Evolutionary conservation across 2,888 invertebrate species (phyloP).

Genomic region (Agrochola macilenta): DNA sequence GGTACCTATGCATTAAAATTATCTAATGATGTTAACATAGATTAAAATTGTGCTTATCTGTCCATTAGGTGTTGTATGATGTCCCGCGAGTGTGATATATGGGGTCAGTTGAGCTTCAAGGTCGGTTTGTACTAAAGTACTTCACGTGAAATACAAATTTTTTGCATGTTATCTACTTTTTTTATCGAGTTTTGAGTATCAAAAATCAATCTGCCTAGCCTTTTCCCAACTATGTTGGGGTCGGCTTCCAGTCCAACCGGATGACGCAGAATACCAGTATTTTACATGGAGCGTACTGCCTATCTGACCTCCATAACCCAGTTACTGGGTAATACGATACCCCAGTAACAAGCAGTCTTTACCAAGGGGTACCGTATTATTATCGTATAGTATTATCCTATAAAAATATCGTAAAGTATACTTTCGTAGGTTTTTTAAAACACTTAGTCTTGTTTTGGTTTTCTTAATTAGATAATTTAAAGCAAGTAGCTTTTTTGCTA

Average conservation of each 20-base stretch:
- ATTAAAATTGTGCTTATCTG: slow-evolving; percentile 43
- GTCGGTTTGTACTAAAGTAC: not conserved
- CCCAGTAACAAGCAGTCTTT: too few relatives aligned
- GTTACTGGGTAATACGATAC: too few relatives aligned
- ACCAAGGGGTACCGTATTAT: too few relatives aligned
- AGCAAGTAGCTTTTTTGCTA: not conserved
- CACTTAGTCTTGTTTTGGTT: not conserved
- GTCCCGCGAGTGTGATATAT: slow-evolving; percentile 1
- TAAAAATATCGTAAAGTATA: not conserved
- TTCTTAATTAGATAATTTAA: not conserved
- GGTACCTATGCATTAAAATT: slow-evolving; percentile 47
- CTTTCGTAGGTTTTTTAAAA: not conserved
- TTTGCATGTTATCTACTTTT: not conserved
- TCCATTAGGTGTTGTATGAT: slow-evolving; percentile 48
- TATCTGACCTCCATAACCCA: too few relatives aligned
- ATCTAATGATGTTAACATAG: slow-evolving; percentile 43
- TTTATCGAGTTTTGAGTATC: not conserved
- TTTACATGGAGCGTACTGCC: too few relatives aligned
- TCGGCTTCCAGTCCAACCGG: too few relatives aligned
- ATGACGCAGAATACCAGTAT: too few relatives aligned
- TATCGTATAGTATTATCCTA: too few relatives aligned
- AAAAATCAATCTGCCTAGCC: too few relatives aligned
- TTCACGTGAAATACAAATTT: not conserved
- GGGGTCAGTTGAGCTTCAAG: slow-evolving; percentile 12
- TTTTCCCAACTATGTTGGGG: too few relatives aligned